Base-by-base conservation (phyloP, 2,113 vertebrate species). In the Strix aluco region DNA sequence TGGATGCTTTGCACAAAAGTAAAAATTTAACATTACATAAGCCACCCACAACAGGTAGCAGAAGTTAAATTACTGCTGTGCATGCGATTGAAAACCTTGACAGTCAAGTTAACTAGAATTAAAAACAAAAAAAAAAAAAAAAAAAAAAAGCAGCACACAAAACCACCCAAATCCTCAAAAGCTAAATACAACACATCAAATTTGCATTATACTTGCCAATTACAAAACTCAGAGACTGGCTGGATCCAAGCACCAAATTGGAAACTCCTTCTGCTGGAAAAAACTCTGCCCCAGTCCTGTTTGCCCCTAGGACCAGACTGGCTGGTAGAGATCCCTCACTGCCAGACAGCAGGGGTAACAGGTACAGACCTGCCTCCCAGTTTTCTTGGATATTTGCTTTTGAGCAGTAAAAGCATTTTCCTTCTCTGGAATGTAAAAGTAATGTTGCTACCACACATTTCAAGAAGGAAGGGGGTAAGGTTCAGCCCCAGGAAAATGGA, bases 31-130 rank as follows among this genome's bases (percentile, higher is more conserved):
- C 34, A 59, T 95, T 96, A 58, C 40, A 78, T 95, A 97, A 97
- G 61, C 94, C 91, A 85, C 83, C 93, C 95, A 97, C 92, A 92
- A 93, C 73, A 97, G 94, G 96, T 96, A 97, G 81, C 86, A 94
- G 61, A 91, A 95, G 82, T 90, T 93, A 85, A 94, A 92, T 94
- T 79, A 78, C 83, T 94, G 73, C 70, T 84, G 71, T 77, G 96
- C 73, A 80, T 87, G 55, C 54, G 65, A 65, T 51, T 90, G 91
- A 92, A 94, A 96, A 85, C 36, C 65, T 73, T 96, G 95, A 95
- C 87, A 95, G 92, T 83, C 63, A 94, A 96, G 94, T 92, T 93
- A 93, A 87, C 30, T 54, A 49, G 42, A 69, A 81, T 67, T 38
- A 16, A 90, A 87, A 30, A 21, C 49, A 42, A 4, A 13, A 47